Evolutionary conservation across 2,888 invertebrate species (phyloP).

Genomic region (Pachliopta kotzebuea): DNA sequence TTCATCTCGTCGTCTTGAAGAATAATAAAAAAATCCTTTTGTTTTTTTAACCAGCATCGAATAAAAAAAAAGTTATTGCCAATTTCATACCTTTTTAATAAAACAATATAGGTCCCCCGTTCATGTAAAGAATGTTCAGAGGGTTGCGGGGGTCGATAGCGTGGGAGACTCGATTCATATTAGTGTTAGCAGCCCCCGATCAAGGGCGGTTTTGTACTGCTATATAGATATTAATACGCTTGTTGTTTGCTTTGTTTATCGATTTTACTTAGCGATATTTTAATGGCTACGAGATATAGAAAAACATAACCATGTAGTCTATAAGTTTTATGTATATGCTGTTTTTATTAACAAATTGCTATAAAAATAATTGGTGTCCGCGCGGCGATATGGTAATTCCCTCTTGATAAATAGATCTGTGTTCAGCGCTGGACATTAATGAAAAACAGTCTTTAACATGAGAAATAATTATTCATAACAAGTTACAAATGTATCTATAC

Average conservation of each 20-base stretch:
- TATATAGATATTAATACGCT: slow-evolving; percentile 20
- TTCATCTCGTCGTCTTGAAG: too few species aligned
- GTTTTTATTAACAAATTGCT: neutral
- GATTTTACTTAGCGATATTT: neutral
- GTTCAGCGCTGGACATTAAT: too few species aligned
- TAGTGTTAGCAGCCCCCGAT: slow-evolving; percentile 5
- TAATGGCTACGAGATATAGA: too few species aligned
- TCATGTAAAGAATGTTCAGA: slow-evolving; percentile 22
- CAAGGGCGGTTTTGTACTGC: slow-evolving; percentile 14
- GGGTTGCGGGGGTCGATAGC: slow-evolving; percentile 21
- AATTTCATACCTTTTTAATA: slow-evolving; percentile 21
- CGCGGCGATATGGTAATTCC: too few species aligned
- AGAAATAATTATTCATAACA: too few species aligned
- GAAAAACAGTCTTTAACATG: too few species aligned
- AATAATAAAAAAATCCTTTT: too few species aligned
- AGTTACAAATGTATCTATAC: too few species aligned
- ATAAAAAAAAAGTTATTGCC: slow-evolving; percentile 7
- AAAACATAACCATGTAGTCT: too few species aligned
- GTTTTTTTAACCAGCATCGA: slow-evolving; percentile 2
- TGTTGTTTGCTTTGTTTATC: slow-evolving; percentile 14
- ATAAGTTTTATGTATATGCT: neutral
- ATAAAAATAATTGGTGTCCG: too few species aligned
- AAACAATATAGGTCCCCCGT: slow-evolving; percentile 27
- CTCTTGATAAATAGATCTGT: too few species aligned
- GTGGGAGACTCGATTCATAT: slow-evolving; percentile 27